phyloP scores from a whole-genome alignment of 2,113 vertebrate genomes.

The Peucedramus taeniatus region DNA sequence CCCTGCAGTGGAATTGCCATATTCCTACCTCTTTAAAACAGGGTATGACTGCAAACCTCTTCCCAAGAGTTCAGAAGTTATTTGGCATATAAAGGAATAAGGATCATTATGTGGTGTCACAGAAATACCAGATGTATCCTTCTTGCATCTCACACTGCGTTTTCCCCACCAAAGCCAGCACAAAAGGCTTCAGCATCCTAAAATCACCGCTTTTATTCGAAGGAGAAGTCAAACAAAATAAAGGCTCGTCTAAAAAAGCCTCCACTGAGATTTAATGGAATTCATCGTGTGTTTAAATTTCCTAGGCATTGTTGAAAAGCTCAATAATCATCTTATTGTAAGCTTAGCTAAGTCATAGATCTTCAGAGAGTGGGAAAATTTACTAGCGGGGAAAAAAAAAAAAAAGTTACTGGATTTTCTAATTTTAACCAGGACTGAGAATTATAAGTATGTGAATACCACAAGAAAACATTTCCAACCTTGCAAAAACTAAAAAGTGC shows the following conservation, averaged over 20 bases:
- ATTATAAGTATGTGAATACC: conserved; percentile 32
- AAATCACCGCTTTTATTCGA: background rate
- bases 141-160: background rate
- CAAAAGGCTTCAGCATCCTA: background rate
- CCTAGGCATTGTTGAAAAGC: conserved; percentile 8
- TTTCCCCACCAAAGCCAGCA: background rate
- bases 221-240: background rate
- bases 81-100: background rate
- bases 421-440: conserved; percentile 51
- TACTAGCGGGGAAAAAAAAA: background rate
- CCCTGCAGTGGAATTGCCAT: conserved; percentile 43
- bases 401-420: conserved; percentile 19
- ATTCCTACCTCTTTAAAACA: background rate
- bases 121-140: background rate
- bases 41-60: conserved; percentile 15
- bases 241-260: background rate
- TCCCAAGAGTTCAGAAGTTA: background rate
- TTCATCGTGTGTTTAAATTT: conserved; percentile 21
- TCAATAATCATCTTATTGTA: background rate
- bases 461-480: conserved; percentile 42
- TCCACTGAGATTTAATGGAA: background rate
- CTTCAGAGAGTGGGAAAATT: conserved; percentile 40
- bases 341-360: background rate
- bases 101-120: background rate
- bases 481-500: conserved; percentile 2